Evolutionary conservation across 2,888 invertebrate genomes (phyloP), one percentile per base, ranked within the genome.

Genomic region (Mimumesa dahlbomi): DNA sequence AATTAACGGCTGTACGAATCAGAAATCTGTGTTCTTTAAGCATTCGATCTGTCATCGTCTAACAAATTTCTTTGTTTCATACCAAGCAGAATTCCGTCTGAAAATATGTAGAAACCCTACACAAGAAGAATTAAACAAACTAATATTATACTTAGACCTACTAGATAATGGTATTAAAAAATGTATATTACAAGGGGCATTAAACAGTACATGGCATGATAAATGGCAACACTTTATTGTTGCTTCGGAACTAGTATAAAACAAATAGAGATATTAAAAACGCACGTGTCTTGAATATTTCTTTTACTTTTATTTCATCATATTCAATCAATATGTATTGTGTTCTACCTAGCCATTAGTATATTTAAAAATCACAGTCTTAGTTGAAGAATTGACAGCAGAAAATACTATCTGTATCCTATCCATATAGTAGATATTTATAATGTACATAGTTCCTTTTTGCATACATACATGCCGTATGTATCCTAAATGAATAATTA

Each of bases 341-440:
- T 86, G 84, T 81, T 85, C 84, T 88, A 87, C 85, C 84, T 87
- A 88, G 83, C 78, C 85, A 82, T 85, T 87, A 87, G 83, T 86
- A 87, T 87, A 87, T 87, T 88, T 86, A 88, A 88, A 88, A 88
- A 88, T 88, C 88, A 88, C 88, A 88, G 88, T 88, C 88, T 88
- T 88, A 88, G 87, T 88, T 88, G 87, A 88, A 88, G 87, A 88
- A 88, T 88, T 88, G 88, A 88, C 88, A 88, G 87, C 88, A 87
- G 88, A 88, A 88, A 88, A 88, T 87, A 88, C 88, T 88, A 88
- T 88, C 88, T 86, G 84, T 87, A 87, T 71, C 85, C 87, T 87
- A 88, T 85, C 82, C 69, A 62, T 72, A 71, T 74, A 72, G 65
- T 82, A 79, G 73, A 82, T 77, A 80, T 82, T 77, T 79, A 81